Evolutionary conservation across 2,113 vertebrate species (phyloP).

Genomic region (Potamarius usumacintae): DNA sequence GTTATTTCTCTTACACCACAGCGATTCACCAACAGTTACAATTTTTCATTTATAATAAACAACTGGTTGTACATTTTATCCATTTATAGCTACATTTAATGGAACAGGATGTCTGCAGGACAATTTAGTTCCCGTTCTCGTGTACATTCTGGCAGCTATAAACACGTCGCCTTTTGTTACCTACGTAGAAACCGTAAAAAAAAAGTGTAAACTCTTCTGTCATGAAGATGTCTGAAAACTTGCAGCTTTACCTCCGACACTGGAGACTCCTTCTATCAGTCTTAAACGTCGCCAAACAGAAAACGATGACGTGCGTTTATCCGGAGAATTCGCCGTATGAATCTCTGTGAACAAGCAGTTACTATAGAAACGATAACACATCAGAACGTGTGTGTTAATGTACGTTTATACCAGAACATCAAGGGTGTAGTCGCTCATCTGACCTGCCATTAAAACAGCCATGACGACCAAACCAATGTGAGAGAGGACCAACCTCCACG

Average conservation of each 20-base stretch:
- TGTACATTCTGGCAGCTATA: not conserved
- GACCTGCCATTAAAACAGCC: no score
- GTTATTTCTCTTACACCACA: no score
- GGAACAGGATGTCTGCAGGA: not conserved
- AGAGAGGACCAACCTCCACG: no score
- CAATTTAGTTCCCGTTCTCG: not conserved
- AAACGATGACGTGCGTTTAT: not conserved
- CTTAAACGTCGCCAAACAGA: not conserved
- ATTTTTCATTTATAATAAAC: not conserved
- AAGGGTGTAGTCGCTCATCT: no score
- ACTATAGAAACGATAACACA: not conserved
- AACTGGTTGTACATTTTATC: not conserved
- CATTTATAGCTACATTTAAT: not conserved
- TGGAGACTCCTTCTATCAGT: not conserved
- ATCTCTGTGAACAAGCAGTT: not conserved
- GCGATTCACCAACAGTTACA: no score
- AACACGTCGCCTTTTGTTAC: not conserved
- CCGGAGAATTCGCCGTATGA: not conserved
- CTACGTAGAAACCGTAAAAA: no score
- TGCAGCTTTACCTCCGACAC: not conserved
- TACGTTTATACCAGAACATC: no score
- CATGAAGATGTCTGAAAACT: not conserved
- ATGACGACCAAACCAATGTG: no score
- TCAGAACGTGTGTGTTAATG: not conserved
- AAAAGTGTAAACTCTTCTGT: not conserved